Evolutionary conservation across 2,888 invertebrate genomes (phyloP).

Genomic region (Plemyria rubiginata): DNA sequence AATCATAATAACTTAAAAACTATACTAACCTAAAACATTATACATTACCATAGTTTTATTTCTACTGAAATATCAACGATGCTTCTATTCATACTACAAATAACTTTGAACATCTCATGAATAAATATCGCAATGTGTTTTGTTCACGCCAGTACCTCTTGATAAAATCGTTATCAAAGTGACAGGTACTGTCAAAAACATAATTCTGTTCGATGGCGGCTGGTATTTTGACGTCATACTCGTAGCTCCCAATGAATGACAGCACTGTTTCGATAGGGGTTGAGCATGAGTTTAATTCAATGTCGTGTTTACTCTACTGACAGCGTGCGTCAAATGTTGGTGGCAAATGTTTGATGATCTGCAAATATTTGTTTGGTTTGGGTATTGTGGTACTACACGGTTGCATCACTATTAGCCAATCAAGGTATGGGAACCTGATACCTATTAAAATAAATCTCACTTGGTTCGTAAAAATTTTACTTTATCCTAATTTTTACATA

Average conservation of each 20-base stretch:
- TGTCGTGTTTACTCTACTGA: too few species aligned
- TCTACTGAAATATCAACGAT: constrained; percentile 32
- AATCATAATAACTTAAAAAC: too few species aligned
- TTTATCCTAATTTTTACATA: too few species aligned
- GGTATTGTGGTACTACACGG: too few species aligned
- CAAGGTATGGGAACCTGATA: too few species aligned
- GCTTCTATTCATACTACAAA: constrained; percentile 36
- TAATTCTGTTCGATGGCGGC: constrained; percentile 45
- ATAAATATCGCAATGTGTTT: constrained; percentile 53
- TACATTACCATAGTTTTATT: background rate
- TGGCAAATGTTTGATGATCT: too few species aligned
- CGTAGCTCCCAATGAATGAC: constrained; percentile 34
- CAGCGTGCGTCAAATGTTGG: too few species aligned
- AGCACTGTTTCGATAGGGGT: constrained; percentile 39
- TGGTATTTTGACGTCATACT: constrained; percentile 49
- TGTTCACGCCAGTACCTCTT: constrained; percentile 46
- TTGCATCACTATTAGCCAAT: too few species aligned
- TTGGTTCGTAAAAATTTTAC: too few species aligned
- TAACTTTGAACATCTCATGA: constrained; percentile 52
- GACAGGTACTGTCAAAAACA: constrained; percentile 50
- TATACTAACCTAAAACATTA: too few species aligned
- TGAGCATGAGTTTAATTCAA: constrained; percentile 24
- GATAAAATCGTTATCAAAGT: constrained; percentile 49
- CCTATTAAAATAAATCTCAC: too few species aligned
- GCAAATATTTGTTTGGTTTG: too few species aligned